Conservation (phyloP, 2,113 vertebrate genomes). For the Nothoprocta perdicaria region DNA sequence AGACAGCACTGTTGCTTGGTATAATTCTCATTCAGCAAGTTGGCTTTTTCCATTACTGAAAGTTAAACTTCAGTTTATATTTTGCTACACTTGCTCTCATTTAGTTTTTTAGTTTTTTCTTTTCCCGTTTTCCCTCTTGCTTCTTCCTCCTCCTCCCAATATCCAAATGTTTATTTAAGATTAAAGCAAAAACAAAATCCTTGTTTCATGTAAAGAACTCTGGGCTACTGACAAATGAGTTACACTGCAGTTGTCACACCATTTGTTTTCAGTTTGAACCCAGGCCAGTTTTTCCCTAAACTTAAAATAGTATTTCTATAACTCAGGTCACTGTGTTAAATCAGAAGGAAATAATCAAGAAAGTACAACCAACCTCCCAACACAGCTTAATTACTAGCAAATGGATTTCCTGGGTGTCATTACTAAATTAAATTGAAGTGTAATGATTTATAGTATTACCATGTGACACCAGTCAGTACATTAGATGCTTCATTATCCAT, state of each 20-base stretch:
- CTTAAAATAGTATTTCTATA: constrained; percentile 17
- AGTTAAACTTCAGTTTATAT: not conserved
- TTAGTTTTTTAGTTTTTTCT: not conserved
- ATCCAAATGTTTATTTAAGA: not conserved
- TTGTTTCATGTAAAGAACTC: not conserved
- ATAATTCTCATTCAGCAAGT: constrained; percentile 1
- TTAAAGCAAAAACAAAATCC: not conserved
- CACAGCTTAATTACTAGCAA: constrained; percentile 21
- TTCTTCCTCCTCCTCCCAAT: not conserved
- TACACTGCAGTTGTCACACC: constrained; percentile 41
- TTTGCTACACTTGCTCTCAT: not conserved
- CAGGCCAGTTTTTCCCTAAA: constrained; percentile 19
- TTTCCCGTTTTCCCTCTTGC: not conserved
- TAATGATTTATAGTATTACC: constrained; percentile 21
- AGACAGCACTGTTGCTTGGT: not conserved
- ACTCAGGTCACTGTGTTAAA: not conserved
- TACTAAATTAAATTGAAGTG: constrained; percentile 29
- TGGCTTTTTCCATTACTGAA: not conserved
- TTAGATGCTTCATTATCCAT: constrained; percentile 35
- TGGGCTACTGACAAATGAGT: constrained; percentile 9
- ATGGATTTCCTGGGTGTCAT: constrained; percentile 31
- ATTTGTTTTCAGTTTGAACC: constrained; percentile 42
- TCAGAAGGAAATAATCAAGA: constrained; percentile 17
- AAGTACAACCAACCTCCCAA: not conserved
- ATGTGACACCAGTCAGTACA: constrained; percentile 17